Base-by-base conservation (phyloP, 1,140 invertebrate genomes). In the Lucilia sericata region DNA sequence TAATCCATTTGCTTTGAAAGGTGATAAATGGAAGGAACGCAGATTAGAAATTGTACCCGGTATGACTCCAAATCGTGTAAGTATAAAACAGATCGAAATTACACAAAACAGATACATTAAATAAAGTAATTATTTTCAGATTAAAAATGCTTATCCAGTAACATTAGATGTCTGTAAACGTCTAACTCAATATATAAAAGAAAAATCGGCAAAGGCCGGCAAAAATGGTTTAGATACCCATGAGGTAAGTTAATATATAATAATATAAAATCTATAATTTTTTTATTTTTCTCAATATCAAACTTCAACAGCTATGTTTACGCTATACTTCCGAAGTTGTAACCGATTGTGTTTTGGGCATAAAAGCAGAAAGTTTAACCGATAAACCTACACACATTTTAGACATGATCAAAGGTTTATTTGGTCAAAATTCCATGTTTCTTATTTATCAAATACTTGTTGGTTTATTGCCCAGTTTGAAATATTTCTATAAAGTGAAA, bases 11-110 rank as follows among this genome's bases (percentile, higher is more conserved):
- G 70, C 89, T 5, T 80, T 91, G 30, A 86, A 85, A 17, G 92
- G 92, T 19, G 89, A 92, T 14, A 84, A 87, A 74, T 94, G 94
- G 94, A 93, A 94, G 85, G 85, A 91, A 14, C 90, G 92, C 5
- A 87, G 94, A 49, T 89, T 88, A 5, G 91, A 93, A 81, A 89
- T 94, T 19, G 93, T 92, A 25, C 92, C 93, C 8, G 92, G 92
- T 3, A 92, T 94, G 74, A 93, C 93, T 8, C 88, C 89, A 10
- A 88, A 91, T 86, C 87, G 89, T 85, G 88, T 84, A 51, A 87
- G 88, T 84, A 51, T 51, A 13, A 51, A 51, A 51, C 10, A 51
- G 12, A 51, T 51, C 49, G n/a, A n/a, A 17, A 12, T 51, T 51
- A 7, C 49, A 51, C 36, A n/a, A 36, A 88, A 92, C 14, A 84